These are phyloP conservation scores for Pogonocichla stellata DNA, from an alignment of 2,113 vertebrate genomes.

Conservation along the genomic window DNA sequence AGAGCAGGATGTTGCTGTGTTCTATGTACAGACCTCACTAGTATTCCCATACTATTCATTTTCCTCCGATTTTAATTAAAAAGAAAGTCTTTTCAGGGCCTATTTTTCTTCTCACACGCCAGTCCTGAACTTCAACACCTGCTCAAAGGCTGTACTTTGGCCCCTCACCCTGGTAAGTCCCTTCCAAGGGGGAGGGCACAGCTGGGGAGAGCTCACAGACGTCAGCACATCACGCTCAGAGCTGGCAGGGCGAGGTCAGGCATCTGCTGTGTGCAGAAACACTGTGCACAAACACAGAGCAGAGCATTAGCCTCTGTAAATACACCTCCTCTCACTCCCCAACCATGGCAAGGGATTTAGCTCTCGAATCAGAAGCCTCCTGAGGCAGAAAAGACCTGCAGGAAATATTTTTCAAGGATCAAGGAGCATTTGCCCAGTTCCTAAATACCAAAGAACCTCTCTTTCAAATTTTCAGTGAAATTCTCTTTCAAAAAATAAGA, in stretches of 20 bases:
- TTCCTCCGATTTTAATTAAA: not conserved
- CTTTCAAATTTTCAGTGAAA: not conserved
- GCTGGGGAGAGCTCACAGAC: not conserved
- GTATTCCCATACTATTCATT: not conserved
- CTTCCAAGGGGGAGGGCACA: not conserved
- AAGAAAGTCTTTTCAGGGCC: not conserved
- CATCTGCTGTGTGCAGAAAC: not conserved
- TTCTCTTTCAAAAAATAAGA: not conserved
- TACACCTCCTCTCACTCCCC: rapidly evolving
- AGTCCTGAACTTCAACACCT: not conserved
- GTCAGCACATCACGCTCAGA: not conserved
- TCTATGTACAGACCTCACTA: not conserved
- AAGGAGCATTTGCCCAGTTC: not conserved
- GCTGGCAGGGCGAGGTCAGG: rapidly evolving
- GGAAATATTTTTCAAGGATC: not conserved
- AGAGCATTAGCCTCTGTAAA: not conserved
- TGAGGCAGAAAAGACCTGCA: not conserved
- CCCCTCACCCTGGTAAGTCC: not conserved
- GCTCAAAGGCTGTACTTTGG: not conserved
- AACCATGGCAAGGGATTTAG: rapidly evolving
- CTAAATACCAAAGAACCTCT: not conserved
- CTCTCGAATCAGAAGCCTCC: not conserved
- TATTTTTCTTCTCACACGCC: not conserved
- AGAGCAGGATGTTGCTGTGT: not conserved
- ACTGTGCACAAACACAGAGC: rapidly evolving